Evolutionary conservation across 2,888 invertebrate genomes (phyloP), one percentile per base, ranked within the genome.

Genomic region (Cataglyphis cursor): DNA sequence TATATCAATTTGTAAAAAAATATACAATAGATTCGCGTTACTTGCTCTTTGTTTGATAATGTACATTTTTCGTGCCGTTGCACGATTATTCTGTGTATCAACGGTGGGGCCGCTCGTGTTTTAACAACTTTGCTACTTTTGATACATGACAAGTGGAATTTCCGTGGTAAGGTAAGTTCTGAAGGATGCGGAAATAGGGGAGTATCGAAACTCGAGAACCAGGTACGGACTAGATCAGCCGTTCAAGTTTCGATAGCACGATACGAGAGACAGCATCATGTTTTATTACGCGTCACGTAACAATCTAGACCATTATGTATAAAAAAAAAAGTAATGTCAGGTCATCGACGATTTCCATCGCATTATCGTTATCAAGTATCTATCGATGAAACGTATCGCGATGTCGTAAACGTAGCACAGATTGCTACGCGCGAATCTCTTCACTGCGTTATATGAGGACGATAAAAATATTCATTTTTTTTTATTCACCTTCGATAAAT

Each of bases 401-500:
- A 28, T 54, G 24, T 24, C 64, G 3, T 44, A 44, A 41, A 41
- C 12, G 41, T 4, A 12, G 1, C 10, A 5, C 1, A 15, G 18
- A 21, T 64, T 35, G 75, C 1, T n/a, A 8, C 9, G 4, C 8
- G 6, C 6, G 1, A 38, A 57, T 38, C 1, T n/a, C 51, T 28
- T 75, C 6, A n/a, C 28, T 41, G 15, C 15, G 8, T 76, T 66
- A 38, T 3, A n/a, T 15, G 28, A 48, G 31, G 24, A 9, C n/a
- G 38, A 65, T 10, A 38, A 38, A 81, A 61, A 31, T 38, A 28
- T 5, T 35, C 38, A 8, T 24, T 38, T 21, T 28, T 28, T 28
- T 44, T 10, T 28, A 51, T 95, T 97, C 95, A 99, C 99, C 97
- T 99, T 98, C 93, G 97, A 97, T 94, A 99, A 96, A 96, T 99